A percentile compares a stretch with the other conserved stretches of the same genome.
These are phyloP conservation scores for Caenorhabditis tropicalis DNA, from an alignment of 1,140 invertebrate species.

Conservation along the genomic window DNA sequence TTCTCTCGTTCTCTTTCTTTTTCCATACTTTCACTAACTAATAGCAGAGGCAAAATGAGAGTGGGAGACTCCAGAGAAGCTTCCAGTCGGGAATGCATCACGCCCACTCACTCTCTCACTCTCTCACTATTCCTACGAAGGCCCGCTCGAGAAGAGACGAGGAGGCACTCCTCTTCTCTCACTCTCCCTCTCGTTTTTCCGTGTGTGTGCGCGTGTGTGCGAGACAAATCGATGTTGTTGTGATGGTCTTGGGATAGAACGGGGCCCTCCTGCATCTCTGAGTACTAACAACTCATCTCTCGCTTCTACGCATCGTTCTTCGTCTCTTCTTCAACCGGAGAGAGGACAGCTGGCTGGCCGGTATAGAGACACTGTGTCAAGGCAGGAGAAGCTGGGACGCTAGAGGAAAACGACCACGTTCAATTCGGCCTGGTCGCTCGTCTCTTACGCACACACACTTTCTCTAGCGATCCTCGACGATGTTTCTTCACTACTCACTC, in stretches of 20 bases:
- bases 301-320: neutral
- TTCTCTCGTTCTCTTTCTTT: neutral
- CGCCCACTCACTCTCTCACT: constrained; percentile 15
- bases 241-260: neutral
- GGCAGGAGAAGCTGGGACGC: neutral
- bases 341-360: constrained; percentile 18
- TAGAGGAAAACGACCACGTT: neutral
- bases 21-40: neutral
- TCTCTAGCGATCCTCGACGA: neutral
- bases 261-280: neutral
- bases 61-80: constrained; percentile 11
- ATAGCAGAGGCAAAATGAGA: neutral
- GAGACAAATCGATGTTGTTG: neutral
- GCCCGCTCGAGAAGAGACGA: neutral
- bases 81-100: neutral
- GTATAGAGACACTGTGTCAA: neutral
- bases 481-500: neutral
- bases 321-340: neutral
- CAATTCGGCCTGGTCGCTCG: neutral
- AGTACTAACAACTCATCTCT: constrained; percentile 27
- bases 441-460: neutral
- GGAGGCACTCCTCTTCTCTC: neutral
- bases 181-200: neutral
- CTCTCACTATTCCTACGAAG: neutral
- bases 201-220: neutral